A percentile compares a stretch with the other conserved stretches of the same genome.
These are phyloP conservation scores for Trachurus trachurus DNA, from an alignment of 2,797 vertebrate genomes.

Conservation along the genomic window DNA sequence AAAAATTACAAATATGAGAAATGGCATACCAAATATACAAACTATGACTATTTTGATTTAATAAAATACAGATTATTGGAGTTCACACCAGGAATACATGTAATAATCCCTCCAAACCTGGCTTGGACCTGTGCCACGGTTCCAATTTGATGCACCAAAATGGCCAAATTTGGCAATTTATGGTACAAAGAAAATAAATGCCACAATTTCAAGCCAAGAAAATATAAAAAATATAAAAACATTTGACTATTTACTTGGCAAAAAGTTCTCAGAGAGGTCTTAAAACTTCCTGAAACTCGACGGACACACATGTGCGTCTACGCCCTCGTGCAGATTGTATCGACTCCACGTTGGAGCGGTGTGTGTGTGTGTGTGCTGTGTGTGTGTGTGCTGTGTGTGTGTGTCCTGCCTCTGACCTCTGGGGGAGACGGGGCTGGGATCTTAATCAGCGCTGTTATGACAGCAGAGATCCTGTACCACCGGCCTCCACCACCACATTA, in stretches of 20 bases:
- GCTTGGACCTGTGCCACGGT: not conserved
- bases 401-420: constrained; percentile 74
- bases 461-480: constrained; percentile 69
- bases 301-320: not conserved
- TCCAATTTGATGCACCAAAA: no score
- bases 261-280: not conserved
- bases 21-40: no score
- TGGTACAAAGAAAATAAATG: no score
- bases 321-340: not conserved
- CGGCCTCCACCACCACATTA: constrained; percentile 75
- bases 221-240: not conserved
- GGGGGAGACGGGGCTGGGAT: constrained; percentile 54
- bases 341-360: not conserved
- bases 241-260: not conserved
- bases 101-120: no score
- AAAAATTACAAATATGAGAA: not conserved
- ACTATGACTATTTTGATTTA: not conserved
- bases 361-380: not conserved
- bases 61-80: not conserved
- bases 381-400: constrained; percentile 27
- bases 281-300: not conserved
- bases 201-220: not conserved
- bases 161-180: no score
- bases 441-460: constrained; percentile 82
- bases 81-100: not conserved